Conservation (phyloP, 2,888 invertebrate species). For the Aphidoletes aphidimyza region DNA sequence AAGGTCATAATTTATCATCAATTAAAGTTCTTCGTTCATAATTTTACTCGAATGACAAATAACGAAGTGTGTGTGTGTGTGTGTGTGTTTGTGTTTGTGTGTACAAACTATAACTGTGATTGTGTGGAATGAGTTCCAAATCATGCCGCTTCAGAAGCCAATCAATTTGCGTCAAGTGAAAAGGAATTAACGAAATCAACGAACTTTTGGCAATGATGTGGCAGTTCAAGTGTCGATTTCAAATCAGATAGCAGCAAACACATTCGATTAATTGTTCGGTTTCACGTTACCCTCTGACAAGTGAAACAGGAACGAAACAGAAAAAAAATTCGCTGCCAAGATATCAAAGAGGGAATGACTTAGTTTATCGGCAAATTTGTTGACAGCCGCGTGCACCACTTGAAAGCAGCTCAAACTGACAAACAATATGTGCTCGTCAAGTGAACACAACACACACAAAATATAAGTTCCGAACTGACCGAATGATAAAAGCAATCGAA, state of each 20-base stretch:
- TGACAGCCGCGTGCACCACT: slow-evolving; percentile 35
- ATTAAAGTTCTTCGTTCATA: slow-evolving; percentile 24
- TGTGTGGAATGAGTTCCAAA: too few relatives aligned
- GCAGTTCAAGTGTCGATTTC: slow-evolving; percentile 47
- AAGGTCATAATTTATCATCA: slow-evolving; percentile 30
- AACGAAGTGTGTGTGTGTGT: background rate
- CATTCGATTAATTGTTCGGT: slow-evolving; percentile 51
- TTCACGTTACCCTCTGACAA: background rate
- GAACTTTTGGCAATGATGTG: slow-evolving; percentile 38
- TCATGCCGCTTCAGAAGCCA: background rate
- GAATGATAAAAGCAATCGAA: slow-evolving; percentile 35
- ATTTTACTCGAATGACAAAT: slow-evolving; percentile 15
- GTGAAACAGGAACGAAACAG: too few relatives aligned
- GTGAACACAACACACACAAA: too few relatives aligned
- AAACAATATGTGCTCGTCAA: background rate
- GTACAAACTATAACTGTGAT: too few relatives aligned
- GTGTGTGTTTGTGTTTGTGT: too few relatives aligned
- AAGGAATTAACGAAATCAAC: background rate
- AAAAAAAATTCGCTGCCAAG: background rate
- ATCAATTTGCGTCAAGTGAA: background rate
- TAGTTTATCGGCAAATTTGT: slow-evolving; percentile 27
- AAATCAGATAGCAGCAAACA: slow-evolving; percentile 25
- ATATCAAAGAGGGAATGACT: background rate
- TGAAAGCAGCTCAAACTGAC: slow-evolving; percentile 15
- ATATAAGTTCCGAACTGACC: background rate